Conservation (phyloP, 2,113 vertebrate genomes). For the Eidolon helvum region DNA sequence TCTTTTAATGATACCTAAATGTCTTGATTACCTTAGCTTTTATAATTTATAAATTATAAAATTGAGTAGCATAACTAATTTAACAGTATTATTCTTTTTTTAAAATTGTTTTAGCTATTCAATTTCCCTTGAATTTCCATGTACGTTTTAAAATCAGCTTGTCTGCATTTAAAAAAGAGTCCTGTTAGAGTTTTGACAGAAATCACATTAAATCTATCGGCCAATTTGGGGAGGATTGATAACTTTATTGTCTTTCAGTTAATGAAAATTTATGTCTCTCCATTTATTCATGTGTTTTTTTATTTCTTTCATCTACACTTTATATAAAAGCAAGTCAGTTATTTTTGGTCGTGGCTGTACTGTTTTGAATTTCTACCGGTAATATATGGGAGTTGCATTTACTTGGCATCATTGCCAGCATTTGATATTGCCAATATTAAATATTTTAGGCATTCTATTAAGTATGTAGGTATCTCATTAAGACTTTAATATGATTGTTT, state of each 20-base stretch:
- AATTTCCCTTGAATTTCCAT: background rate
- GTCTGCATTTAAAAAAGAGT: background rate
- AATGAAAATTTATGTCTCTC: background rate
- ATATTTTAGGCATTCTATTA: background rate
- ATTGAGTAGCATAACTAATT: background rate
- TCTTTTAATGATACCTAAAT: background rate
- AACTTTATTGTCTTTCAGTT: background rate
- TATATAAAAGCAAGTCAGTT: background rate
- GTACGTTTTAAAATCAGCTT: background rate
- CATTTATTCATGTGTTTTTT: background rate
- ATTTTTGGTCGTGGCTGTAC: background rate
- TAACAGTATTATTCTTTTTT: background rate
- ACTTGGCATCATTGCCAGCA: background rate
- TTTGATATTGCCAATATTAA: background rate
- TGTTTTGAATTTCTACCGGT: background rate
- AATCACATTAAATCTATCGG: background rate
- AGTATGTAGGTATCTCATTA: background rate
- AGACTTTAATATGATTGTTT: background rate
- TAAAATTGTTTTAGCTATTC: background rate
- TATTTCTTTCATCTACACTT: background rate
- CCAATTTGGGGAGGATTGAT: background rate
- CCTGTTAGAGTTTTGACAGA: background rate
- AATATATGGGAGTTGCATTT: background rate
- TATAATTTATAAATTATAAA: background rate
- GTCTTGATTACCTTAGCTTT: background rate